Evolutionary conservation across 92 coral and sea anemone species (phyloP), one percentile per base, ranked within the genome.

Genomic region (Virgularia gustaviana): DNA sequence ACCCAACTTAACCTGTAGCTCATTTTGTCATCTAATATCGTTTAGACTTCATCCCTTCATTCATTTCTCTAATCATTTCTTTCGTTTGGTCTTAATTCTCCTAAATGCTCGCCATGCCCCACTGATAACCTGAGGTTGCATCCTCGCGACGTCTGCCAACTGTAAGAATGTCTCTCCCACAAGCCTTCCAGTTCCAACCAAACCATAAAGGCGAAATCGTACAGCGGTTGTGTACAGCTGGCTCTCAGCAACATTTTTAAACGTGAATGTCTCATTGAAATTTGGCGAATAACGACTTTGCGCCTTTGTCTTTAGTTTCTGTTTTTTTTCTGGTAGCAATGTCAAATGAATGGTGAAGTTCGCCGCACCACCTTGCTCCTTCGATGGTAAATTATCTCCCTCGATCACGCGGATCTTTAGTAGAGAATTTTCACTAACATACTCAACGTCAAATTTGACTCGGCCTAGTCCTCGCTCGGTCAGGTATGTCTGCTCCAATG

Each of bases 231-330:
- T 75, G 58, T 80, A 87, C n/a, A 94, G 84, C 49, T 94, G 96
- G 39, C 88, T 83, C 60, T 83, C 77, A 43, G 80, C 73, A 0
- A 94, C 84, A n/a, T 96, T 83, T 66, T 94, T 91, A 39, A 94
- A 94, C 23, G 84, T 84, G 44, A 89, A 94, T n/a, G 87, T 89
- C 74, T 94, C 99, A 54, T 85, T 79, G 73, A 89, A 94, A 28
- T 63, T 83, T 13, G 99, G 96, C n/a, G 86, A 73, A 24, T 84
- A 75, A 32, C 89, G 76, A 42, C 87, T 68, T 37, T 82, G 78
- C 15, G 89, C 30, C 75, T 89, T 94, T 57, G 88, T 94, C 72
- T 89, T 94, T 52, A 89, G 87, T 23, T 96, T 87, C 43, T 94
- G 99, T 51, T 71, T 84, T 39, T 81, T 89, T 36, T 79, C 84